Evolutionary conservation across 2,113 vertebrate species (phyloP).

Genomic region (Siphamia tubifer): DNA sequence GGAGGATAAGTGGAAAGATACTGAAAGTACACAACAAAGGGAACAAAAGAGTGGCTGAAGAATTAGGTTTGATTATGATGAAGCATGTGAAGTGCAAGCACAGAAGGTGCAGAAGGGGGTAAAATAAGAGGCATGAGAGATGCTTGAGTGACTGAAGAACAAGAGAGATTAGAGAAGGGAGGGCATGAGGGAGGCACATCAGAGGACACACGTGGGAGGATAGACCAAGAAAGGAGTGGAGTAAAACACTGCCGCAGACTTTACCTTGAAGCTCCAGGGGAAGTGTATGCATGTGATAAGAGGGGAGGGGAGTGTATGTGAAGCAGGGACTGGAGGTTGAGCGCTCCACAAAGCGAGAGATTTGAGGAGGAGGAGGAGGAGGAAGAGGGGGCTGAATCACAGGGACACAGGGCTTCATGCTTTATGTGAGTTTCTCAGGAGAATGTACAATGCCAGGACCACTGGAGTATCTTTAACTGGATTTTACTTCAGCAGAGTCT

Average conservation of each 20-base stretch:
- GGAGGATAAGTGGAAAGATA: neutral
- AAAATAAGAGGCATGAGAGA: neutral
- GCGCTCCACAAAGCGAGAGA: conserved; percentile 8
- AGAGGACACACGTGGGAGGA: conserved; percentile 7
- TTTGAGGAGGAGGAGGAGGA: no score
- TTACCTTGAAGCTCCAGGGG: conserved; percentile 52
- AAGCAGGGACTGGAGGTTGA: conserved; percentile 23
- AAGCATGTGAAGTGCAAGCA: neutral
- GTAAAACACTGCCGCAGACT: conserved; percentile 11
- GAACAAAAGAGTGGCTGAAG: neutral
- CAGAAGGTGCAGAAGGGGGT: neutral
- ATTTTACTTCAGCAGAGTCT: conserved; percentile 18
- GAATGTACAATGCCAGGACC: conserved; percentile 27
- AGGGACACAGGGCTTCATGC: conserved; percentile 33
- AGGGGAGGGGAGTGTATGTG: neutral
- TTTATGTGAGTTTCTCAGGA: conserved; percentile 28
- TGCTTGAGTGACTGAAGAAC: conserved; percentile 1
- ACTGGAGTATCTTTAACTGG: conserved; percentile 24
- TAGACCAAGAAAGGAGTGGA: conserved; percentile 11
- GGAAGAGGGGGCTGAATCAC: conserved; percentile 38
- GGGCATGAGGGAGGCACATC: neutral
- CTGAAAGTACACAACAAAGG: neutral
- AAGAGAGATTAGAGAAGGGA: neutral
- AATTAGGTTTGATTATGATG: neutral
- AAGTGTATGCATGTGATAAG: conserved; percentile 18